A percentile compares a stretch with the other conserved stretches of the same genome.
These are phyloP conservation scores for Pterocles orientalis DNA, from an alignment of 2,113 vertebrate species.

Conservation along the genomic window DNA sequence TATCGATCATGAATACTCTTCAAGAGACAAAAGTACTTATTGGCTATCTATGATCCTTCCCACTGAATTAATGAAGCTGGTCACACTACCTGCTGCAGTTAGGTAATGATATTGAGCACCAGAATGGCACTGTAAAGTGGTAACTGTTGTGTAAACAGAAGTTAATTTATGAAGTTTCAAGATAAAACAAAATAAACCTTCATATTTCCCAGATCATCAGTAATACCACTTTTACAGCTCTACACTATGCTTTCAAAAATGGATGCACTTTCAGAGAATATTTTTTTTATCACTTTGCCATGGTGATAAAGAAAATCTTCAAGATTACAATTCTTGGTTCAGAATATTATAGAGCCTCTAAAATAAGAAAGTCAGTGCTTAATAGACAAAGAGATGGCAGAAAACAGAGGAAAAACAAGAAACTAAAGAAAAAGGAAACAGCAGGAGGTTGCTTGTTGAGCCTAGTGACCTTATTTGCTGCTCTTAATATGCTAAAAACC, in stretches of 20 bases:
- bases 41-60: not conserved
- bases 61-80: not conserved
- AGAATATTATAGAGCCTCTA: slow-evolving; percentile 61
- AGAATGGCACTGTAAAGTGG: not conserved
- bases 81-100: not conserved
- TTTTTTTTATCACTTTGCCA: slow-evolving; percentile 26
- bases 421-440: slow-evolving; percentile 45
- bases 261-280: not conserved
- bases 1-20: not conserved
- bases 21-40: not conserved
- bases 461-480: slow-evolving; percentile 59
- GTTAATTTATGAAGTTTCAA: not conserved
- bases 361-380: slow-evolving; percentile 68
- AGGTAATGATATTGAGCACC: not conserved
- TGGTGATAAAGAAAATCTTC: slow-evolving; percentile 58
- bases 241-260: slow-evolving; percentile 25
- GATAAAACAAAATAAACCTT: not conserved
- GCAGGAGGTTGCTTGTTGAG: slow-evolving; percentile 42
- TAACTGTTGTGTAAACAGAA: not conserved
- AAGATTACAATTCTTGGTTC: slow-evolving; percentile 43
- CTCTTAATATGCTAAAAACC: slow-evolving; percentile 54
- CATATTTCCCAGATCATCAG: not conserved
- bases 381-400: slow-evolving; percentile 61
- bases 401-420: slow-evolving; percentile 16
- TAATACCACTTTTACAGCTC: not conserved